These are phyloP conservation scores for Bombylius discolor DNA, from an alignment of 2,888 invertebrate species.

Conservation along the genomic window DNA sequence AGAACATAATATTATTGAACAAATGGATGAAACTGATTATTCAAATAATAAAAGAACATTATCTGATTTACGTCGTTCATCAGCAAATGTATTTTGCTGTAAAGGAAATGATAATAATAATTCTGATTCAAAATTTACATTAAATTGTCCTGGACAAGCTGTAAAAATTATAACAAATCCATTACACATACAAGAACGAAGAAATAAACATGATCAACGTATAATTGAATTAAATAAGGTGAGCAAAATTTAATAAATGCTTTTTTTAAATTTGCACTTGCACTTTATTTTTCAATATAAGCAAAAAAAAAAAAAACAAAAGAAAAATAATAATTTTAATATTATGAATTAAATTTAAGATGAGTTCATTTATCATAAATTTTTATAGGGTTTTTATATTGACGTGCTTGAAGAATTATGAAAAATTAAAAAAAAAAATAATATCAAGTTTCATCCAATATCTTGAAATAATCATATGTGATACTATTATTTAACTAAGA, in stretches of 20 bases:
- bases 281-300: background rate
- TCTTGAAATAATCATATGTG: too few relatives aligned
- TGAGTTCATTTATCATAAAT: background rate
- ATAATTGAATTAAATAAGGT: background rate
- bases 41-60: conserved; percentile 12
- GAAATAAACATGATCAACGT: background rate
- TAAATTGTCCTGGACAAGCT: conserved; percentile 52
- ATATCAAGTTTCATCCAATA: background rate
- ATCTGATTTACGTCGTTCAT: background rate
- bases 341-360: too few relatives aligned
- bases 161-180: conserved; percentile 54
- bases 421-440: too few relatives aligned
- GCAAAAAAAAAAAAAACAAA: too few relatives aligned
- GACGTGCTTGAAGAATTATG: background rate
- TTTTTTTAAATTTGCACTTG: background rate
- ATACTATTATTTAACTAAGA: too few relatives aligned
- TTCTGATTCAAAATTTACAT: conserved; percentile 17
- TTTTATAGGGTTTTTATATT: background rate
- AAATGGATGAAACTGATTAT: conserved; percentile 34
- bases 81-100: conserved; percentile 33
- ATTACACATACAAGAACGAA: conserved; percentile 4
- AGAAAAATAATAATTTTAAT: too few relatives aligned
- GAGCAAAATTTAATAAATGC: background rate
- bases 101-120: conserved; percentile 18
- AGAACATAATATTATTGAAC: conserved; percentile 30